Base-by-base conservation (phyloP, 2,888 invertebrate species). In the Parapristionchus giblindavisi region DNA sequence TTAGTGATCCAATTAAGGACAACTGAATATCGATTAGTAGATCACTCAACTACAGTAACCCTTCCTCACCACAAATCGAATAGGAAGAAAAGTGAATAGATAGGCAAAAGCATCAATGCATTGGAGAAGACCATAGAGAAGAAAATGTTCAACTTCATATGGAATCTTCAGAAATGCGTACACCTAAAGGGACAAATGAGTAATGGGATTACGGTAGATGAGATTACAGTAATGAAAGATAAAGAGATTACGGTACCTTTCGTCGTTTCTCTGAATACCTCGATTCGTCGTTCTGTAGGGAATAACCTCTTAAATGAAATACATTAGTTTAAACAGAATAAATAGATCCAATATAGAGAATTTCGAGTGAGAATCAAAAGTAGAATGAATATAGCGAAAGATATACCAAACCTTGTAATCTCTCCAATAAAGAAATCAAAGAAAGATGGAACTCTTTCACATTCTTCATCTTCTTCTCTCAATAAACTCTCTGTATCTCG, bases 41-140 rank as follows among this genome's bases (percentile, higher is more conserved):
- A 54, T n/a, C n/a, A n/a, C n/a, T n/a, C n/a, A n/a, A n/a, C n/a
- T n/a, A n/a, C n/a, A n/a, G n/a, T n/a, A n/a, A n/a, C n/a, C n/a
- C n/a, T 93, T 92, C 61, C 95, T 95, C 89, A 97, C 91, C 48
- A 94, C 87, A 89, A 97, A 95, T 82, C 99, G 91, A 78, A 99
- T 90, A 21, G 99, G 99, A 83, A 99, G 91, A 91, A 98, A 96
- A 74, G 99, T 98, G 89, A 97, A 97, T 75, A 98, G 93, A 91
- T 95, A 98, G 73, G 98, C 91, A 89, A 99, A 95, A 29, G 97
- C 96, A 90, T 99, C 99, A 38, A 94, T 93, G 90, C 98, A 98
- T 90, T 92, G 90, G 89, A 96, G 93, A 87, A 95, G 94, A 43
- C 96, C 96, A 90, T 95, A 96, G 0, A 92, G 92, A 93, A 96